Evolutionary conservation across 2,797 vertebrate genomes (phyloP), one percentile per base, ranked within the genome.

Genomic region (Karalla daura): DNA sequence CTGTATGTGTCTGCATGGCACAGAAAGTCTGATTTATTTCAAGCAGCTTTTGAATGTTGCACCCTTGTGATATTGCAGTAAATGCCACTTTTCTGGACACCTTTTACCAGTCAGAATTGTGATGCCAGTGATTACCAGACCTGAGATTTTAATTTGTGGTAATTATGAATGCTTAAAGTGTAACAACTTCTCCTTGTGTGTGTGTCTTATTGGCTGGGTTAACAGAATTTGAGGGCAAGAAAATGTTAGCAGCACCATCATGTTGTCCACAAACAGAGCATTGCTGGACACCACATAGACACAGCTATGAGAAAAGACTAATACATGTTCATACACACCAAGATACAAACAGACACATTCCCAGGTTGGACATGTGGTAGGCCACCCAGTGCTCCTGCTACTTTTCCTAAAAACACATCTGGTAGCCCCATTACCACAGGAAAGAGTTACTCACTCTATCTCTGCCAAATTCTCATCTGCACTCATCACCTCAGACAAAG

Each of bases 381-480:
- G 79, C 80, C 83, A 86, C 83, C 85, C 84, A 85, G 52, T 14
- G 45, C 56, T 72, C 50, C 61, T 50, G 41, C 41, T 67, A 46
- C 51, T 33, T 74, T 58, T 70, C 58, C 39, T 65, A 75, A 60
- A 76, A 75, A 56, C 79, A 84, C 87, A 85, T 90, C 84, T 90
- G 87, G 76, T 68, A 39, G 62, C 39, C 80, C 59, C 74, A 87
- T 88, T 88, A 86, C 45, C 39, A 21, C 24, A 63, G 30, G 61
- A 55, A 54, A 69, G 70, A 70, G 60, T 39, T 28, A 15, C 39
- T 69, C 73, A 65, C 72, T 78, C 52, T 7, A 14, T 68, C 80
- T 70, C 74, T 54, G 41, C 61, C 23, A 44, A 60, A 74, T 80
- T 54, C 45, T 70, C 37, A 39, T 78, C 75, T 27, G 33, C 64